Conservation (phyloP, 2,113 vertebrate genomes). For the Peromyscus maniculatus region DNA sequence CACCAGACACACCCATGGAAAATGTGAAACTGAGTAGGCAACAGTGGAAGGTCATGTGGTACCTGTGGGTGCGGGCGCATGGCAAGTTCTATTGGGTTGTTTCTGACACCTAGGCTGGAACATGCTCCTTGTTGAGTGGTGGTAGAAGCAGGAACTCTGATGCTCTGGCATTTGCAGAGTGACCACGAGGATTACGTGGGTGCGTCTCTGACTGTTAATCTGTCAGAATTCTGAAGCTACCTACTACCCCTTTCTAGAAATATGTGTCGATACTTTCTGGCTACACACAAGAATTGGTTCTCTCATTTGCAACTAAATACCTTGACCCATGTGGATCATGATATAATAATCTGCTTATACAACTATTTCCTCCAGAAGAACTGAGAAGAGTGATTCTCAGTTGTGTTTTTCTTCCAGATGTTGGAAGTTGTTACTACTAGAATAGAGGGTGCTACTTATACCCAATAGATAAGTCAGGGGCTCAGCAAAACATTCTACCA, state of each 20-base stretch:
- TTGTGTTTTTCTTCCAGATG: background rate
- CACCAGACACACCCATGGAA: background rate
- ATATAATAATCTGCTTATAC: background rate
- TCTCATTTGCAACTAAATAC: conserved; percentile 12
- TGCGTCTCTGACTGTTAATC: background rate
- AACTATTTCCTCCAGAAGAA: background rate
- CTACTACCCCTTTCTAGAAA: background rate
- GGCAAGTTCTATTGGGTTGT: background rate
- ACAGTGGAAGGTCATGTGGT: background rate
- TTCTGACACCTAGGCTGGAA: background rate
- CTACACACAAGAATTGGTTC: background rate
- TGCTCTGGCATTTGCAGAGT: too few species aligned
- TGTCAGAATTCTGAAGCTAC: background rate
- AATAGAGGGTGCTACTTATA: background rate
- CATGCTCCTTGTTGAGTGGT: rapidly evolving
- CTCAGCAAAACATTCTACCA: background rate
- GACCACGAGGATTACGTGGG: background rate
- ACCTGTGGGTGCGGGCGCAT: background rate
- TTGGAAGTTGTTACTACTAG: background rate
- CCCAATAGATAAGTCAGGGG: background rate
- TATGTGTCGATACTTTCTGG: background rate
- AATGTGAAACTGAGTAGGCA: background rate
- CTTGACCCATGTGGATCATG: background rate
- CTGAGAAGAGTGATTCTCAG: background rate
- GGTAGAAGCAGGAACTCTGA: background rate